Percentiles rank a stretch among this genome's conserved stretches.
These are phyloP conservation scores for Hiodon tergisus DNA, from an alignment of 2,113 vertebrate species.

Conservation along the genomic window DNA sequence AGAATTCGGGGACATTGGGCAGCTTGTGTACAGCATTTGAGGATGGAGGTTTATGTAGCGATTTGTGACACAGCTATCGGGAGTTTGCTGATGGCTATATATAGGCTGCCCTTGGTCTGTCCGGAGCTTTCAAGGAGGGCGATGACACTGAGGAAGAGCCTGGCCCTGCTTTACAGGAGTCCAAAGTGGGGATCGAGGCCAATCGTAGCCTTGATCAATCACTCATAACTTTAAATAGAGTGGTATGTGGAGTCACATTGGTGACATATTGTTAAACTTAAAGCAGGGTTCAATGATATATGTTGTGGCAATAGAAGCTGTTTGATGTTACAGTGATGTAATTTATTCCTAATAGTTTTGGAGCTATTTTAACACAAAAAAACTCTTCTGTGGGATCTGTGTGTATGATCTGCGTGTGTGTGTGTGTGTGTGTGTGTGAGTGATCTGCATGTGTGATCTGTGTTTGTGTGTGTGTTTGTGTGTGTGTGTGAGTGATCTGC, in stretches of 20 bases:
- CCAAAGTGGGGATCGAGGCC: too few species aligned
- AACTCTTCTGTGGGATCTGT: background rate
- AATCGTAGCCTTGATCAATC: too few species aligned
- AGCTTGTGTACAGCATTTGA: background rate
- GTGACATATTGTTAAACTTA: too few species aligned
- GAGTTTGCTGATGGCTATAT: slow-evolving; percentile 9
- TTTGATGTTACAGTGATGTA: background rate
- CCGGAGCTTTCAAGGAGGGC: background rate
- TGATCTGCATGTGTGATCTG: background rate
- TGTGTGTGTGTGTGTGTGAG: background rate
- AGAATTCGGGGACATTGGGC: too few species aligned
- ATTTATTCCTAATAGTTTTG: too few species aligned
- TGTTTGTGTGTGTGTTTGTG: too few species aligned
- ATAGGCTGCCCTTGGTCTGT: slow-evolving; percentile 14
- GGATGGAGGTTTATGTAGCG: background rate
- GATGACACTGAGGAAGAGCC: background rate
- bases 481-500: too few species aligned
- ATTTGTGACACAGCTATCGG: slow-evolving; percentile 7
- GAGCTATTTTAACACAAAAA: too few species aligned
- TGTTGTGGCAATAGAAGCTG: background rate
- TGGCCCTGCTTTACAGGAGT: background rate
- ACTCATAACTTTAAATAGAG: too few species aligned
- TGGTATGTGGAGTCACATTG: too few species aligned
- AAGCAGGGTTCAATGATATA: too few species aligned
- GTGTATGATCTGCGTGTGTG: background rate